Conservation (phyloP, 2,113 vertebrate species). For the Chlorodrepanis virens region DNA sequence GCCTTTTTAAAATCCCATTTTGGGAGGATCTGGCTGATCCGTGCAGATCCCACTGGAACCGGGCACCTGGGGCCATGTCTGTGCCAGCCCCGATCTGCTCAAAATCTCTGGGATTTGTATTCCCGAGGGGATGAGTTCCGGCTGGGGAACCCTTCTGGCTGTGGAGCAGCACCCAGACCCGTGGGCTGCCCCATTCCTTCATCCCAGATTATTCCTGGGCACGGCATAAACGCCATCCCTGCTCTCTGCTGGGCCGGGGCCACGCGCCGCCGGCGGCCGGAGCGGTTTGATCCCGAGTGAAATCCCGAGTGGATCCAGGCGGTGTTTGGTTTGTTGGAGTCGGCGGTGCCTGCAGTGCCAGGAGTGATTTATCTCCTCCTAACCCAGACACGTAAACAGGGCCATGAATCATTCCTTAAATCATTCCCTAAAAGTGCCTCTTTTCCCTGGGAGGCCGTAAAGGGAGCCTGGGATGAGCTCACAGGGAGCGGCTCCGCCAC, state of each 20-base stretch:
- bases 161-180: background rate
- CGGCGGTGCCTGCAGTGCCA: background rate
- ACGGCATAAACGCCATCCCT: background rate
- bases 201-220: background rate
- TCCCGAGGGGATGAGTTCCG: background rate
- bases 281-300: rapidly evolving
- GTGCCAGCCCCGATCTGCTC: background rate
- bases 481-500: background rate
- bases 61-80: background rate
- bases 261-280: background rate
- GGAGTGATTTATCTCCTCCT: slow-evolving; percentile 50
- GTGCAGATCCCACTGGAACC: background rate
- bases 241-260: background rate
- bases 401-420: slow-evolving; percentile 55
- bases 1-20: background rate
- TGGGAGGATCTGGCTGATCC: background rate
- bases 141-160: background rate
- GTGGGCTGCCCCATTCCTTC: background rate
- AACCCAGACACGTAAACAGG: slow-evolving; percentile 23
- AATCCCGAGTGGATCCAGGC: background rate
- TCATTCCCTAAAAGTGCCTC: slow-evolving; percentile 56
- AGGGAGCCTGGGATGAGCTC: slow-evolving; percentile 50
- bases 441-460: background rate
- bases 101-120: background rate
- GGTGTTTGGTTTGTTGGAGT: background rate